Evolutionary conservation across 2,797 vertebrate genomes (phyloP), one percentile per base, ranked within the genome.

Genomic region (Lates japonicus): DNA sequence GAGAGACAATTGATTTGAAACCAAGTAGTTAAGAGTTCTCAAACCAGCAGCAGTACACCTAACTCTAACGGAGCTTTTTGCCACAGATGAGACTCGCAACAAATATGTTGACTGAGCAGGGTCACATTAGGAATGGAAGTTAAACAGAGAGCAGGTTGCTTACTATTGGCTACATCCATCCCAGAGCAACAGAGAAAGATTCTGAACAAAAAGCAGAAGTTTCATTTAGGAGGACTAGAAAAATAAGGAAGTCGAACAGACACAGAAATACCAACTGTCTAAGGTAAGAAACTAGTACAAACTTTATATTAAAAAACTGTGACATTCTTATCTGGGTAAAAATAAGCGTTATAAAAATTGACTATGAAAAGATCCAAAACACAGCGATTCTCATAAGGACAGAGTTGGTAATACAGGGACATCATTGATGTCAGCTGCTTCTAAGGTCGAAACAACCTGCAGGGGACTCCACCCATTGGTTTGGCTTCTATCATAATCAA

Each of bases 351-450:
- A 79, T 95, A 96, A 96, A 91, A 95, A 96, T 96, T 94, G 82
- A 89, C 83, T 96, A 95, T 96, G 96, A 95, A 96, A 97, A n/a
- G n/a, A 96, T 97, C 95, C 96, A 97, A 97, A 98, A 97, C 97
- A 97, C 96, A 96, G 94, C 96, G 93, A 90, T 97, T 97, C 96
- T 96, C 96, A 88, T 79, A n/a, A n/a, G n/a, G n/a, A n/a, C n/a
- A n/a, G 87, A 96, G 94, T 92, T 96, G n/a, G 96, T 96, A 95
- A 95, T 96, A 96, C 97, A 96, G n/a, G 95, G 97, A 99, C 98
- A 98, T 98, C 98, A 98, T 96, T 98, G 97, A 99, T 98, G 97
- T 97, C 97, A 97, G 96, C 96, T 96, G 96, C 96, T 97, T 95
- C 96, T 96, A 95, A 97, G n/a, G n/a, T n/a, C 95, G 97, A 87